phyloP scores from a whole-genome alignment of 2,797 vertebrate genomes.

The Leucoraja ocellata region DNA sequence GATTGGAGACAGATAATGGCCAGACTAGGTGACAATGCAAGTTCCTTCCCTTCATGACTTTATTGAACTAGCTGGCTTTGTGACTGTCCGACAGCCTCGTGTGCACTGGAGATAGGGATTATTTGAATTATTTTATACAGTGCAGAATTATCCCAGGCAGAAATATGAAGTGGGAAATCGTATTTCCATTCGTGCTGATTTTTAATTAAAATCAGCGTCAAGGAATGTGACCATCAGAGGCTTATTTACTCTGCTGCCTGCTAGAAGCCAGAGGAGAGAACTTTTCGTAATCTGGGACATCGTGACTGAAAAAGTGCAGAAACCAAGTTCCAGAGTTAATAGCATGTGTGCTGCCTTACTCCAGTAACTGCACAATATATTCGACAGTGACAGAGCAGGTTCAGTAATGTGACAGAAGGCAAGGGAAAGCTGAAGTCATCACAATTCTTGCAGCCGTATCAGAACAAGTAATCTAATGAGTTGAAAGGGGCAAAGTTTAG shows the following conservation, averaged over 20 bases:
- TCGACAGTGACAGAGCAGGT: background rate
- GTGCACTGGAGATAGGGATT: too few species aligned
- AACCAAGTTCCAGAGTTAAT: background rate
- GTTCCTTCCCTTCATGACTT: too few species aligned
- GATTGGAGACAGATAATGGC: too few species aligned
- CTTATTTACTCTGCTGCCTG: slow-evolving; percentile 11
- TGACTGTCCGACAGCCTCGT: too few species aligned
- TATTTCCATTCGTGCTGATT: background rate
- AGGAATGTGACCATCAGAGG: background rate
- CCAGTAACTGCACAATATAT: background rate
- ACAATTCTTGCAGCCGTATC: background rate
- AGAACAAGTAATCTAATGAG: background rate
- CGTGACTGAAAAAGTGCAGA: background rate
- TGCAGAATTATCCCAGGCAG: background rate
- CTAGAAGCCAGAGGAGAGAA: background rate
- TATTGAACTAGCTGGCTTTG: too few species aligned
- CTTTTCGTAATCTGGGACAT: background rate
- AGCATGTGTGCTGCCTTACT: background rate
- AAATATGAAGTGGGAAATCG: slow-evolving; percentile 12
- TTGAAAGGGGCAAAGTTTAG: background rate
- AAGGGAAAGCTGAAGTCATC: background rate
- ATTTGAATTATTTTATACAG: too few species aligned
- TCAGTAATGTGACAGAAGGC: background rate
- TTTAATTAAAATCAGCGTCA: background rate
- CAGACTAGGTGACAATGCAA: too few species aligned